A percentile compares a stretch with the other conserved stretches of the same genome.
Evolutionary conservation across 2,113 vertebrate genomes (phyloP).

Genomic region (Carassius carassius): DNA sequence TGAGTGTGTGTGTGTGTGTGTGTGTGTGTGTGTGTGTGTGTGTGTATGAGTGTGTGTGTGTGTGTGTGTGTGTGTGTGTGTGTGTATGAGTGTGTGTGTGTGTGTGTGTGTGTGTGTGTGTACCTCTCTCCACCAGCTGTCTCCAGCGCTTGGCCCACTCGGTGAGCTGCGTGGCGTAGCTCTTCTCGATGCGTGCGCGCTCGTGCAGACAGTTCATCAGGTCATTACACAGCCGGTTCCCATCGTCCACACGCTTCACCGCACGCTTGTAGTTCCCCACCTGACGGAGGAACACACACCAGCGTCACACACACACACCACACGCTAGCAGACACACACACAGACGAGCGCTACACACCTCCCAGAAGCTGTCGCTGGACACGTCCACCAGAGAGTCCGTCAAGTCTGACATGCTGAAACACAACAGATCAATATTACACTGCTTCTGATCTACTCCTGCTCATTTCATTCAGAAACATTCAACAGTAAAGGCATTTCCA

Average conservation of each 20-base stretch:
- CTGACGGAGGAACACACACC: slow-evolving; percentile 65
- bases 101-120: neutral
- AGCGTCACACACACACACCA: neutral
- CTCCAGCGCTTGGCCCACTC: slow-evolving; percentile 97
- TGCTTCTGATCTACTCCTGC: no score
- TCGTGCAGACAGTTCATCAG: slow-evolving; percentile 96
- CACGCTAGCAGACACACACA: neutral
- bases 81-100: no score
- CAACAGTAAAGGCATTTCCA: no score
- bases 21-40: no score
- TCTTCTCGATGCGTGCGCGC: slow-evolving; percentile 92
- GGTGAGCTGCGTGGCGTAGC: slow-evolving; percentile 90
- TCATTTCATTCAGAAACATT: no score
- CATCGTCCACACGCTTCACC: slow-evolving; percentile 92
- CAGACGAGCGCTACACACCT: slow-evolving; percentile 74
- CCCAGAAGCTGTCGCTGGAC: slow-evolving; percentile 98
- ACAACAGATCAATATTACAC: neutral
- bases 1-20: no score
- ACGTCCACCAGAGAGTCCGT: slow-evolving; percentile 91
- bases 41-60: no score
- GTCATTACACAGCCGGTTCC: slow-evolving; percentile 90
- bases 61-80: no score
- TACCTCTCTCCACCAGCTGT: slow-evolving; percentile 94
- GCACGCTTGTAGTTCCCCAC: slow-evolving; percentile 95
- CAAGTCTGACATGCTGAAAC: slow-evolving; percentile 85